A percentile compares a stretch with the other conserved stretches of the same genome.
phyloP scores from a whole-genome alignment of 2,888 invertebrate species.

The Neocrepidodera transversa region DNA sequence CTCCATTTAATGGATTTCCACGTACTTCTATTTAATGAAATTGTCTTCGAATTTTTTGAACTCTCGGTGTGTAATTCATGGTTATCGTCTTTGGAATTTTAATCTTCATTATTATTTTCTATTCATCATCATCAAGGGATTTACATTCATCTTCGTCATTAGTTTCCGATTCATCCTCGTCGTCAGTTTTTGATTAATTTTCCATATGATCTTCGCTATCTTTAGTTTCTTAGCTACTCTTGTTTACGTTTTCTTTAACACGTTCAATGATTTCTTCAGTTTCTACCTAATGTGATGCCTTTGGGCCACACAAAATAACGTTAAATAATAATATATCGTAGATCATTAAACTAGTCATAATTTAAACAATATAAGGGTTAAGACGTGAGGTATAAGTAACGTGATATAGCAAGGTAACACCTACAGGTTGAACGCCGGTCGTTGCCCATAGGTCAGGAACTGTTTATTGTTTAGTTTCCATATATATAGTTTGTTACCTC shows the following conservation, averaged over 20 bases:
- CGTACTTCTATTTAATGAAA: slow-evolving; percentile 28
- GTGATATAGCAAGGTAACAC: too few species aligned
- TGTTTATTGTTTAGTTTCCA: too few species aligned
- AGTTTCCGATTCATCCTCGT: neutral
- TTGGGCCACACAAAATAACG: too few species aligned
- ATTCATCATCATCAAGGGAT: slow-evolving; percentile 4
- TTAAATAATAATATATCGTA: too few species aligned
- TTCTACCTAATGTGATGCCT: slow-evolving; percentile 8
- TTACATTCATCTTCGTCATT: too few species aligned
- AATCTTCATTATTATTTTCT: slow-evolving; percentile 29
- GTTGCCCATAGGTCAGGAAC: too few species aligned
- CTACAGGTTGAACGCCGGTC: too few species aligned
- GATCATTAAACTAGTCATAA: too few species aligned
- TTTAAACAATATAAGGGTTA: too few species aligned
- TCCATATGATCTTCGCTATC: slow-evolving; percentile 29
- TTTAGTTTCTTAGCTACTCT: slow-evolving; percentile 42
- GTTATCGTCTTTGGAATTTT: slow-evolving; percentile 33
- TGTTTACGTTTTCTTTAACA: slow-evolving; percentile 37
- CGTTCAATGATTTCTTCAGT: slow-evolving; percentile 33
- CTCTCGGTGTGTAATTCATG: slow-evolving; percentile 10
- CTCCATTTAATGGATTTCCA: slow-evolving; percentile 50
- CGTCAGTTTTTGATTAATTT: too few species aligned
- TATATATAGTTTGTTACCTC: too few species aligned
- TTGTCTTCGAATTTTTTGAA: slow-evolving; percentile 15
- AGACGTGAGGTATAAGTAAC: too few species aligned